Base-by-base conservation (phyloP, 2,888 invertebrate genomes). In the Neelides folsomi region DNA sequence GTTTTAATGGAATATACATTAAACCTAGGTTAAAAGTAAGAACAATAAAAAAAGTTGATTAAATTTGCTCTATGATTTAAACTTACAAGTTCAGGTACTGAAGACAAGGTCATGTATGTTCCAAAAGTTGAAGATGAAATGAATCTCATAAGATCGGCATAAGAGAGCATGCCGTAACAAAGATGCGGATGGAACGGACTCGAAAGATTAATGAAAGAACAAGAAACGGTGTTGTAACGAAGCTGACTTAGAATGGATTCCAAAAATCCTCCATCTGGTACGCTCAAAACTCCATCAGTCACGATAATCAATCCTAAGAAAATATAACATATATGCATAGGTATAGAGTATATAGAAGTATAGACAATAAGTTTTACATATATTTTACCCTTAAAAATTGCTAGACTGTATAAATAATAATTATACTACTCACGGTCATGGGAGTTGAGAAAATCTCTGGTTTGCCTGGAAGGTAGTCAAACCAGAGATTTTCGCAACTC, bases 91-190 rank as follows among this genome's bases (percentile, higher is more conserved):
- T 74, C 68, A 42, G 78, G 77, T 63, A 76, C 73, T 47, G 71
- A 72, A 48, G 27, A 27, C 7, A 27, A 27, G 27, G 77, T 75
- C 67, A 83, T 73, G 68, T 79, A 82, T 52, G 78, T 76, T 52
- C 86, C 86, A 66, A 81, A 77, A 5, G 86, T 86, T 16, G 85
- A 82, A 53, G 77, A 76, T 38, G 86, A 77, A 60, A 86, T 75
- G 69, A 85, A 86, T 66, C 79, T 75, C 71, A 86, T 75, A 50
- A 86, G 72, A 67, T 86, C 84, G 44, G 77, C 75, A 68, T 83
- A 83, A 16, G 83, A 78, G 15, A 84, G 77, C 64, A 80, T 76
- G 15, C 82, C 83, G 57, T 80, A 77, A 57, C 78, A 77, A 52
- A 77, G 76, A 63, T 79, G 76, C 2, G 82, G 80, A 68, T 81